A percentile compares a stretch with the other conserved stretches of the same genome.
These are phyloP conservation scores for Drosophila pegasa DNA, from an alignment of 2,888 invertebrate genomes.

Conservation along the genomic window DNA sequence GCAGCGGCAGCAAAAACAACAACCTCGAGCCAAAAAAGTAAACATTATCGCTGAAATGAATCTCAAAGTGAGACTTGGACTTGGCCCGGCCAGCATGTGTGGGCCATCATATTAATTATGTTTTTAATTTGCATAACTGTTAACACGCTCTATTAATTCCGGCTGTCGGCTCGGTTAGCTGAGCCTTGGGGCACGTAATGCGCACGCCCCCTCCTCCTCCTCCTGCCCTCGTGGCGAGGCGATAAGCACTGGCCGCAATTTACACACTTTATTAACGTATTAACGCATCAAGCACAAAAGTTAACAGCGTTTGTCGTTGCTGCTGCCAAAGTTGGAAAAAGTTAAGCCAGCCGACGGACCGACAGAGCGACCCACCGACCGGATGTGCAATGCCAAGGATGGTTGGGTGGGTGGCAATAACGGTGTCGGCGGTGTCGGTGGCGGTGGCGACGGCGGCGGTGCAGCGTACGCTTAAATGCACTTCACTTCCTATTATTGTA, in stretches of 20 bases:
- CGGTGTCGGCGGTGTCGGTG: slow-evolving; percentile 2
- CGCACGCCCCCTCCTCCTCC: slow-evolving; percentile 22
- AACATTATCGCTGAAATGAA: slow-evolving; percentile 75
- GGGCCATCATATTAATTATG: slow-evolving; percentile 79
- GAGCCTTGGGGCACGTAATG: slow-evolving; percentile 51
- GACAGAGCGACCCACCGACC: slow-evolving; percentile 58
- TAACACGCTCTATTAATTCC: slow-evolving; percentile 82
- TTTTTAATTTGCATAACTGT: slow-evolving; percentile 82
- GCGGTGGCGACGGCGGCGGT: too few species aligned
- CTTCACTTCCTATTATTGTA: slow-evolving; percentile 78
- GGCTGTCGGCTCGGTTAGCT: slow-evolving; percentile 40
- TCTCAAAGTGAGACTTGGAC: slow-evolving; percentile 50
- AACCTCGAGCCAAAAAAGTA: slow-evolving; percentile 73
- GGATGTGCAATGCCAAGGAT: slow-evolving; percentile 53
- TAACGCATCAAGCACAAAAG: slow-evolving; percentile 76
- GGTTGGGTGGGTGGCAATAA: slow-evolving; percentile 8
- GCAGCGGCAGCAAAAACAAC: slow-evolving; percentile 26
- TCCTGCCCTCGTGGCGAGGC: slow-evolving; percentile 42
- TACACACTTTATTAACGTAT: slow-evolving; percentile 83
- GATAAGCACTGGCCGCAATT: slow-evolving; percentile 80
- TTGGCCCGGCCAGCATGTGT: slow-evolving; percentile 40
- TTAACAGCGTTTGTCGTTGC: slow-evolving; percentile 47
- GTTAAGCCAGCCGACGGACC: slow-evolving; percentile 53
- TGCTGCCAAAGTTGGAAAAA: slow-evolving; percentile 58
- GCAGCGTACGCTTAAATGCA: slow-evolving; percentile 74